Base-by-base conservation (phyloP, 2,888 invertebrate genomes). In the Leucophenga montana region DNA sequence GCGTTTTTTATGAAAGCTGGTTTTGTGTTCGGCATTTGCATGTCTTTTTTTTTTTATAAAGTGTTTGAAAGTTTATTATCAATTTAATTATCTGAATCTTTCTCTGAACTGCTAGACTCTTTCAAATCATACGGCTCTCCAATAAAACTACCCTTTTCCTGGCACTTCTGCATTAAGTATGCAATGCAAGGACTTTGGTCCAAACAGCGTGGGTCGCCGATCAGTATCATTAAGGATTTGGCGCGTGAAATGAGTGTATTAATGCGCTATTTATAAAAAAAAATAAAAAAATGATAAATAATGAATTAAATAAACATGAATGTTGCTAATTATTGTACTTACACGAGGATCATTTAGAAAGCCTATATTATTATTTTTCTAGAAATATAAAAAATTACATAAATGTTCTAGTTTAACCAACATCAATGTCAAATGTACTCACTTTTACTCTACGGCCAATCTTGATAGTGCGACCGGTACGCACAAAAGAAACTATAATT, bases 401-500 rank as follows among this genome's bases (percentile, higher is more conserved):
- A 59, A 82, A 78, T 0, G 87, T 87, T 11, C 1, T 39, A 39
- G 39, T 39, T 39, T 39, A 39, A 8, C 8, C 39, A 39, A 39
- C 4, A 27, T 27, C 4, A 48, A 48, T 48, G 14, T 48, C 1
- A 13, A 16, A 1, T 9, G 16, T 48, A 13, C 16, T 9, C 3
- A 48, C 16, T 48, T 13, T 48, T 13, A 16, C 13, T 48, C 5
- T 16, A n/a, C n/a, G n/a, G n/a, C 9, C n/a, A 11, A 59, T 9
- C n/a, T 16, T 33, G 4, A 33, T 16, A 6, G 31, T 27, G 27
- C 27, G n/a, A 14, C 16, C 31, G n/a, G 59, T 33, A 33, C 96
- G 90, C 11, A 95, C 97, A 0, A 95, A 95, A 0, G 95, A 93
- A 66, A 96, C 92, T 6, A 97, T 92, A 62, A 97, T 94, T 2